These are phyloP conservation scores for Scaptomyza flava DNA, from an alignment of 2,888 invertebrate species.

Conservation along the genomic window DNA sequence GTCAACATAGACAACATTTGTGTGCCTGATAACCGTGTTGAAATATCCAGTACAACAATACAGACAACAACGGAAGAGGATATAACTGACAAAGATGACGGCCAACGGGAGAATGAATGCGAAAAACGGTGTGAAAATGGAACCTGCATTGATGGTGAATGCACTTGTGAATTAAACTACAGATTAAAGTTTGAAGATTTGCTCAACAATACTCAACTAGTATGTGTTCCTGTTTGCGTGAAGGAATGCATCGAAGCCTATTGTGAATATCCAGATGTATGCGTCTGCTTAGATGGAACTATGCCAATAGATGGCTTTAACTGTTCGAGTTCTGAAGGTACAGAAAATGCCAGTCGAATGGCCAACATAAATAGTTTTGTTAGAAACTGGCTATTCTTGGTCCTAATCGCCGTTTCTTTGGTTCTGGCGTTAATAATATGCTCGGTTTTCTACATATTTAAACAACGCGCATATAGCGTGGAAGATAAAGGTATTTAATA, in stretches of 20 bases:
- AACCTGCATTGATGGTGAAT: conserved; percentile 42
- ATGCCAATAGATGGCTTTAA: conserved; percentile 21
- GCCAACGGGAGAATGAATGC: conserved; percentile 14
- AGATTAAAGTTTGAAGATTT: conserved; percentile 22
- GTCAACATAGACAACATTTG: conserved; percentile 14
- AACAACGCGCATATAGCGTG: conserved; percentile 45
- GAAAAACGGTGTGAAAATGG: conserved; percentile 48
- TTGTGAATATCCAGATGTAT: conserved; percentile 47
- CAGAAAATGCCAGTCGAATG: conserved; percentile 1
- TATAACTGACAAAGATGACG: background rate
- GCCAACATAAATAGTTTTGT: conserved; percentile 4
- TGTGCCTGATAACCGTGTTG: background rate
- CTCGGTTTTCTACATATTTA: conserved; percentile 40
- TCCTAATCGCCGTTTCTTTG: conserved; percentile 12
- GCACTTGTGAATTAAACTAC: conserved; percentile 38
- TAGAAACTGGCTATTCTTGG: conserved; percentile 28
- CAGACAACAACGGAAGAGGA: background rate
- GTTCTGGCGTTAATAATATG: conserved; percentile 40
- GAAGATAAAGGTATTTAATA: conserved; percentile 45
- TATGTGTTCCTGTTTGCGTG: conserved; percentile 55
- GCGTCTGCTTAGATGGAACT: conserved; percentile 43
- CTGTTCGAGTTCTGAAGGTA: conserved; percentile 13
- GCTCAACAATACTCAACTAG: background rate
- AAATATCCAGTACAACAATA: background rate
- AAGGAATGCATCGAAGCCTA: conserved; percentile 44